These are phyloP conservation scores for Anthonomus grandis DNA, from an alignment of 1,140 invertebrate genomes.

Conservation along the genomic window DNA sequence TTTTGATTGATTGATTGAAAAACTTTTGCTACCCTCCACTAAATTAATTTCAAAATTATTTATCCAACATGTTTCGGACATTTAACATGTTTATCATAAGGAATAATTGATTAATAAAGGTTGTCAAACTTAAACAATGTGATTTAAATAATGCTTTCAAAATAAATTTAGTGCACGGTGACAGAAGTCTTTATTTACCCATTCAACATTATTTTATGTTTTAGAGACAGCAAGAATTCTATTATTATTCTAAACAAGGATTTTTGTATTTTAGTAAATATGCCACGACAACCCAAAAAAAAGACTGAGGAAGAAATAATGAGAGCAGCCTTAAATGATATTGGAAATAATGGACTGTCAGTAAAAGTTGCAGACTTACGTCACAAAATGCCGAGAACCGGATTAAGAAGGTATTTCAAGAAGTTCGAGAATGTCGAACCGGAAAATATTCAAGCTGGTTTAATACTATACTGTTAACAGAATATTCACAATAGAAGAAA, in stretches of 20 bases:
- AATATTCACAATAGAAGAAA: slow-evolving; percentile 14
- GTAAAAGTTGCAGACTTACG: slow-evolving; percentile 3
- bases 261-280: slow-evolving; percentile 3
- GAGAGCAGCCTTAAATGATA: slow-evolving; percentile 4
- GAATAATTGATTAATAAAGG: too few relatives aligned
- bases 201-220: not conserved
- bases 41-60: too few relatives aligned
- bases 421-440: too few relatives aligned
- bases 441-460: slow-evolving; percentile 6
- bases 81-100: too few relatives aligned
- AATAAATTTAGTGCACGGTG: not conserved
- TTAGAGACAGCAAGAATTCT: slow-evolving; percentile 1
- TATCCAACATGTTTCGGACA: too few relatives aligned
- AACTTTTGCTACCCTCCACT: too few relatives aligned
- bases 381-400: slow-evolving; percentile 5
- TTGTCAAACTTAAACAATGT: too few relatives aligned
- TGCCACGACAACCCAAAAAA: slow-evolving; percentile 2
- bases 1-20: too few relatives aligned
- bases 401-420: slow-evolving; percentile 1
- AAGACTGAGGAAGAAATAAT: not conserved
- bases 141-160: too few relatives aligned
- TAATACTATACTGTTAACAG: slow-evolving; percentile 7
- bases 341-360: slow-evolving; percentile 5
- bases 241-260: not conserved
- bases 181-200: too few relatives aligned